Evolutionary conservation across 2,797 vertebrate genomes (phyloP).

Genomic region (Semaprochilodus insignis): DNA sequence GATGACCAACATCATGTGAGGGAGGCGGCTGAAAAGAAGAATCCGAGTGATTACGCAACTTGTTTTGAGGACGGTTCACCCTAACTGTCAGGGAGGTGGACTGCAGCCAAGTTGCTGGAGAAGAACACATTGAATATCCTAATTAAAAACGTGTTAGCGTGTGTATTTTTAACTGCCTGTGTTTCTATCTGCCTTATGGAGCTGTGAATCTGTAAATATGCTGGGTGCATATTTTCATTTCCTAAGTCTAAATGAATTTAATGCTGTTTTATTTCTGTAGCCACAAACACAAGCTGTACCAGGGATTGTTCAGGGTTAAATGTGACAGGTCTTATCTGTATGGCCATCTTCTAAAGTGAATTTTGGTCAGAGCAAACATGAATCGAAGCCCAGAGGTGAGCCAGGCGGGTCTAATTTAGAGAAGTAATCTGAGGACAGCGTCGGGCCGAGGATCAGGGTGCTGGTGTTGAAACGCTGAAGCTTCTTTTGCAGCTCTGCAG

Average conservation of each 20-base stretch:
- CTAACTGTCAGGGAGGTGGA: neutral
- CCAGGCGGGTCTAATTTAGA: slow-evolving; percentile 13
- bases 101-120: neutral
- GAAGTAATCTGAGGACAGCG: slow-evolving; percentile 13
- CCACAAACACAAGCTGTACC: neutral
- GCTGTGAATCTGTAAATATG: neutral
- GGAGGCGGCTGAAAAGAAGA: neutral
- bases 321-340: neutral
- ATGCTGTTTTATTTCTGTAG: neutral
- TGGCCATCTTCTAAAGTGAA: neutral
- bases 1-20: slow-evolving; percentile 6
- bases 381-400: slow-evolving; percentile 4
- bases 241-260: neutral
- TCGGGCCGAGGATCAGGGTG: neutral
- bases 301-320: neutral
- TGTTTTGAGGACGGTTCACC: neutral
- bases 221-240: neutral
- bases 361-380: slow-evolving; percentile 7
- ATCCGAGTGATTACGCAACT: neutral
- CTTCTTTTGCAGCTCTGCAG: slow-evolving; percentile 10
- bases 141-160: neutral
- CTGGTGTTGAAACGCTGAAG: neutral
- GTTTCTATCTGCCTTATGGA: neutral
- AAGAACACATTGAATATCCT: neutral
- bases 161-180: neutral